Evolutionary conservation across 2,113 vertebrate genomes (phyloP), one percentile per base, ranked within the genome.

Genomic region (Oreochromis aureus): DNA sequence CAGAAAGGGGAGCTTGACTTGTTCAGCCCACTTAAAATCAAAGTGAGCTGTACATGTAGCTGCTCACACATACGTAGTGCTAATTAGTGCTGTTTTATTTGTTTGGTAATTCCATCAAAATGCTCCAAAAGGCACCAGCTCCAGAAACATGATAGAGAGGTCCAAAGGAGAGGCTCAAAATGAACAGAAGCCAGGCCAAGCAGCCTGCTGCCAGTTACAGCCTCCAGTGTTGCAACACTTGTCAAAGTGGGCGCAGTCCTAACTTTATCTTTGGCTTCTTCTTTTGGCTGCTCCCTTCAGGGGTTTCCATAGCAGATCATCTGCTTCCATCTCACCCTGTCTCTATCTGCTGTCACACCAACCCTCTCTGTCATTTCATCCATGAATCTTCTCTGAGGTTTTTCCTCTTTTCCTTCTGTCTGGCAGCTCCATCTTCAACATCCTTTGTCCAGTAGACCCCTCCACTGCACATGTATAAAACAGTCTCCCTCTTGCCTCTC

Each of bases 151-250:
- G 2, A 48, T 0, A 11, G 1, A 11, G 22, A 48, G 15, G 9
- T 30, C 15, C 69, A 48, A 27, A 48, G 15, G 0, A 73, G 22
- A 46, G 69, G 22, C 69, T 76, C 69, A 48, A 48, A 46, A 7
- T 0, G 0, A 48, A 76, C 22, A 76, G 41, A 73, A 18, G 39
- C 24, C 9, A 30, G 15, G 15, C 8, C 39, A 46, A 11, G 69
- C 41, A 73, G 24, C 15, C 41, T 3, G 41, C 69, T 48, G 41
- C 69, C 22, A 27, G 22, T 6, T 44, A 27, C 66, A 71, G 36
- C 66, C 66, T 71, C 66, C 12, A 71, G 36, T 71, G 36, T 71
- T 24, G 36, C 66, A 44, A 27, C n/a, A 24, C 36, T 24, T 71
- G 66, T 46, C 39, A 71, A 73, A 73, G 13, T 3, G 8, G 24